phyloP scores from a whole-genome alignment of 1,140 invertebrate species.

The Probaryconus sp. region DNA sequence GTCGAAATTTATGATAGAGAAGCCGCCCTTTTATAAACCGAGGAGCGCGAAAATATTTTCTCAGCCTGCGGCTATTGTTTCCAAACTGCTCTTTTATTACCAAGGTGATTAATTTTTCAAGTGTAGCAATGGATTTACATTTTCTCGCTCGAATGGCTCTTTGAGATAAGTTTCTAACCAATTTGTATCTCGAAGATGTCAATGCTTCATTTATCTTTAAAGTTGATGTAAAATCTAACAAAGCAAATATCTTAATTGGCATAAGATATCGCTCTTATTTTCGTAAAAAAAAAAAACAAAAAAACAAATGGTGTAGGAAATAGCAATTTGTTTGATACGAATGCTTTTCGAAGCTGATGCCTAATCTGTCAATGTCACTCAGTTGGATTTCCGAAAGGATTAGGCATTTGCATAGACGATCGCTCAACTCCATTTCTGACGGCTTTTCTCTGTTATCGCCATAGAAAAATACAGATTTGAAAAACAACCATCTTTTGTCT shows the following conservation, averaged over 20 bases:
- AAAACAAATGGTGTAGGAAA: conserved; percentile 70
- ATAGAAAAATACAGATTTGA: conserved; percentile 35
- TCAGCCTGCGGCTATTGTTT: conserved; percentile 64
- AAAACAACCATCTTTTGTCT: conserved; percentile 4
- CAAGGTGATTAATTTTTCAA: conserved; percentile 69
- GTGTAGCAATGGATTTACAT: conserved; percentile 30
- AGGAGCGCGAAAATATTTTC: conserved; percentile 67
- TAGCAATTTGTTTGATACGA: conserved; percentile 68
- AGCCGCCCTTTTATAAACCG: conserved; percentile 33
- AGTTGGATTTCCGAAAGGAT: conserved; percentile 74
- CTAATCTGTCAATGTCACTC: conserved; percentile 74
- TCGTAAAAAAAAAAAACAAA: too few species aligned
- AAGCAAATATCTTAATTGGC: conserved; percentile 22
- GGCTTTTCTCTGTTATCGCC: conserved; percentile 54
- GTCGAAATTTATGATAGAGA: conserved; percentile 61
- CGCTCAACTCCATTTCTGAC: conserved; percentile 69
- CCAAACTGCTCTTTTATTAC: conserved; percentile 57
- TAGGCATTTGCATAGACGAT: conserved; percentile 77
- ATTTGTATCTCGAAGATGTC: conserved; percentile 18
- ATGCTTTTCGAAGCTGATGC: conserved; percentile 43
- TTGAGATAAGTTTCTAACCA: conserved; percentile 24
- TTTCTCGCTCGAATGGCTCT: conserved; percentile 18
- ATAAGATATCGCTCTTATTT: conserved; percentile 27
- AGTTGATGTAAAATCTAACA: conserved; percentile 26
- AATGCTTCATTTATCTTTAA: conserved; percentile 19